Evolutionary conservation across 2,888 invertebrate genomes (phyloP).

Genomic region (Pherbina coryleti): DNA sequence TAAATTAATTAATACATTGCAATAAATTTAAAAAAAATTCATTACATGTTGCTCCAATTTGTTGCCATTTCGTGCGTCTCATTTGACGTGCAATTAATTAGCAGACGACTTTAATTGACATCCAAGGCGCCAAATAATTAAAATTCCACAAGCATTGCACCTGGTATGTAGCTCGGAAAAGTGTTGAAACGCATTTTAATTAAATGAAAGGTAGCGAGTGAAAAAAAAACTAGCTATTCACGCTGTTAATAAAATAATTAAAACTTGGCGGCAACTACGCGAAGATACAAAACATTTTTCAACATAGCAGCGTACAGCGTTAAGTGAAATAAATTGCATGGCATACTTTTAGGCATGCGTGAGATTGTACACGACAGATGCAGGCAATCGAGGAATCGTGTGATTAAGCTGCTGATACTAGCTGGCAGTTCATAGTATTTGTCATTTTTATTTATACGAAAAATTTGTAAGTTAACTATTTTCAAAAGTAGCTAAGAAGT

Average conservation of each 20-base stretch:
- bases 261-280: not conserved
- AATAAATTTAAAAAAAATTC: constrained; percentile 38
- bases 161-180: constrained; percentile 28
- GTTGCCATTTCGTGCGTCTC: constrained; percentile 36
- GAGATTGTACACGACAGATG: not conserved
- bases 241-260: not conserved
- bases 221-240: not conserved
- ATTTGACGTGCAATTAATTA: constrained; percentile 21
- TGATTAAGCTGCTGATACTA: too few relatives aligned
- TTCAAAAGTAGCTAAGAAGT: too few relatives aligned
- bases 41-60: constrained; percentile 49
- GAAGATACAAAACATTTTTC: not conserved
- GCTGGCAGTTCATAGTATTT: too few relatives aligned
- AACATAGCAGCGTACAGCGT: not conserved
- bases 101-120: constrained; percentile 19
- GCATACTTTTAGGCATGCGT: constrained; percentile 33
- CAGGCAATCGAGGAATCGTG: too few relatives aligned
- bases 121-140: constrained; percentile 46
- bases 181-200: constrained; percentile 45
- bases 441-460: too few relatives aligned
- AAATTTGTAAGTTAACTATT: too few relatives aligned
- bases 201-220: not conserved
- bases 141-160: constrained; percentile 41
- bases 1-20: not conserved
- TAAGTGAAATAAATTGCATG: not conserved